A percentile compares a stretch with the other conserved stretches of the same genome.
Evolutionary conservation across 2,797 vertebrate species (phyloP).

Genomic region (Emydoidea blandingii): DNA sequence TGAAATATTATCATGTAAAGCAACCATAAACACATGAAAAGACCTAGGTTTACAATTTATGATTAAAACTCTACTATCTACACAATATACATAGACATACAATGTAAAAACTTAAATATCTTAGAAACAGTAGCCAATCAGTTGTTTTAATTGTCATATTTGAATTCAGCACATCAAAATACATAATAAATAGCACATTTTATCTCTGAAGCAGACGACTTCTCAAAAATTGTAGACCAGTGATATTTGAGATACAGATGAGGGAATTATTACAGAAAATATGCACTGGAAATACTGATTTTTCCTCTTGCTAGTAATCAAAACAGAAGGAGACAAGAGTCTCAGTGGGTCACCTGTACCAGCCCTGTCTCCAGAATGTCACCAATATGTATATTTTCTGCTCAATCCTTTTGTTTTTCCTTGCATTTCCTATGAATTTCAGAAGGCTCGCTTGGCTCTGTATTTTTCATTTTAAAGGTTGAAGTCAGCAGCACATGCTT

Average conservation of each 20-base stretch:
- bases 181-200: too few relatives aligned
- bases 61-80: too few relatives aligned
- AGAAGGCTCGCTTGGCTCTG: not conserved
- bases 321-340: slow-evolving; percentile 3
- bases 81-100: too few relatives aligned
- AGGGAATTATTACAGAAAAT: slow-evolving; percentile 12
- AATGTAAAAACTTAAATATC: too few relatives aligned
- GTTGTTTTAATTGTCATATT: too few relatives aligned
- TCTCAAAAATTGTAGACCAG: too few relatives aligned
- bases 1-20: too few relatives aligned
- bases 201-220: too few relatives aligned
- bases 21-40: too few relatives aligned
- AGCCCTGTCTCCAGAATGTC: not conserved
- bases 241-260: not conserved
- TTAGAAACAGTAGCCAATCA: too few relatives aligned
- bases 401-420: not conserved
- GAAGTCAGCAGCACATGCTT: slow-evolving; percentile 3
- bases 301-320: not conserved
- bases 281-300: not conserved
- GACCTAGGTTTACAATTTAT: too few relatives aligned
- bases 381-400: not conserved
- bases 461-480: not conserved
- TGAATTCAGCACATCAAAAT: too few relatives aligned
- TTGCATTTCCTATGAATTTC: slow-evolving; percentile 8
- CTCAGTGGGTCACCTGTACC: not conserved